Evolutionary conservation across 2,113 vertebrate genomes (phyloP).

Genomic region (Tupaia tana): DNA sequence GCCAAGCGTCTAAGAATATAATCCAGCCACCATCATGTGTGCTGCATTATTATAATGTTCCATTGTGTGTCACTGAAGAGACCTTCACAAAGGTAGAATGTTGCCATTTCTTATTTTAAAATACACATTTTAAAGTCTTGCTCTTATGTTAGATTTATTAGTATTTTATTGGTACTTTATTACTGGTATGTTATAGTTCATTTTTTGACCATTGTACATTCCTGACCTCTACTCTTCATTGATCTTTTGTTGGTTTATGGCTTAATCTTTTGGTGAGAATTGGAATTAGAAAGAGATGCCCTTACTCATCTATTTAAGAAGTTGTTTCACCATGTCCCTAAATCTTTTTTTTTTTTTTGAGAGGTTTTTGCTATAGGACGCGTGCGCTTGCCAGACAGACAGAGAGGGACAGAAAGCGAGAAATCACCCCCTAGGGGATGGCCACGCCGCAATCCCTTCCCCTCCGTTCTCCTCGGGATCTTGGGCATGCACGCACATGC

Average conservation of each 20-base stretch:
- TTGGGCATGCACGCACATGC: too few species aligned
- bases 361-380: too few species aligned
- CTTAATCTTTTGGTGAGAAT: background rate
- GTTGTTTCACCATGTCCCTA: slow-evolving; percentile 11
- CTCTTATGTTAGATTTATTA: slow-evolving; percentile 22
- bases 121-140: slow-evolving; percentile 16
- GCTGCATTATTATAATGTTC: slow-evolving; percentile 97
- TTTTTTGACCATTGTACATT: background rate
- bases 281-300: background rate
- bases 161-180: background rate
- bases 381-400: too few species aligned
- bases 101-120: background rate
- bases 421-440: too few species aligned
- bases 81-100: slow-evolving; percentile 92
- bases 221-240: background rate
- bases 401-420: too few species aligned
- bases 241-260: slow-evolving; percentile 12
- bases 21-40: slow-evolving; percentile 98
- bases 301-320: background rate
- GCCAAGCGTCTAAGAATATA: slow-evolving; percentile 98
- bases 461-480: too few species aligned
- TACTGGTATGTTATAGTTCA: background rate
- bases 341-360: background rate
- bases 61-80: slow-evolving; percentile 94
- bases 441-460: too few species aligned